Percentiles rank a stretch among this genome's conserved stretches.
phyloP scores from a whole-genome alignment of 2,888 invertebrate species.

The Netelia inedita region DNA sequence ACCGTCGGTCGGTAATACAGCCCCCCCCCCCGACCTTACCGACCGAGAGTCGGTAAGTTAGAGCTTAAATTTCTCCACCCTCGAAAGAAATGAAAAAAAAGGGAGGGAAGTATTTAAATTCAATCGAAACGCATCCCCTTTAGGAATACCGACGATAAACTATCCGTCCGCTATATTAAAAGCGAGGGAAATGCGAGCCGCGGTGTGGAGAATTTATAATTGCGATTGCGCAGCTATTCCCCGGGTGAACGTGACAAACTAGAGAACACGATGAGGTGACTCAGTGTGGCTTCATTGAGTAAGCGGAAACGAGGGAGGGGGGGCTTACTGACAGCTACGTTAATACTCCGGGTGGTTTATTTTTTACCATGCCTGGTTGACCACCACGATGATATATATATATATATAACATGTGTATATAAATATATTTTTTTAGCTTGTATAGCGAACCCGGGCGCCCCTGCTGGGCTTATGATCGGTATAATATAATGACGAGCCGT shows the following conservation, averaged over 20 bases:
- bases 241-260: slow-evolving; percentile 47
- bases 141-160: not conserved
- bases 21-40: too few species aligned
- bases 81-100: not conserved
- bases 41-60: slow-evolving; percentile 15
- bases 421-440: not conserved
- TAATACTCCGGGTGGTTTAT: slow-evolving; percentile 21
- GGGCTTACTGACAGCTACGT: slow-evolving; percentile 48
- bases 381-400: slow-evolving; percentile 39
- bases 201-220: slow-evolving; percentile 5
- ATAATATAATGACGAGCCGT: slow-evolving; percentile 70
- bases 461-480: slow-evolving; percentile 49
- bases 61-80: not conserved
- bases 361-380: slow-evolving; percentile 3
- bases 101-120: too few species aligned
- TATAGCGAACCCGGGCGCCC: slow-evolving; percentile 11
- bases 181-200: not conserved
- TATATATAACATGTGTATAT: slow-evolving; percentile 21
- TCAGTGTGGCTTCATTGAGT: slow-evolving; percentile 54
- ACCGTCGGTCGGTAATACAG: slow-evolving; percentile 9
- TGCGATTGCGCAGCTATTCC: slow-evolving; percentile 1
- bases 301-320: slow-evolving; percentile 52
- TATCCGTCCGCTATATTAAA: not conserved
- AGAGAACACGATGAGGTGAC: slow-evolving; percentile 37
- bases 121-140: too few species aligned